A percentile compares a stretch with the other conserved stretches of the same genome.
These are phyloP conservation scores for Tympanuchus pallidicinctus DNA, from an alignment of 2,113 vertebrate genomes.

Conservation along the genomic window DNA sequence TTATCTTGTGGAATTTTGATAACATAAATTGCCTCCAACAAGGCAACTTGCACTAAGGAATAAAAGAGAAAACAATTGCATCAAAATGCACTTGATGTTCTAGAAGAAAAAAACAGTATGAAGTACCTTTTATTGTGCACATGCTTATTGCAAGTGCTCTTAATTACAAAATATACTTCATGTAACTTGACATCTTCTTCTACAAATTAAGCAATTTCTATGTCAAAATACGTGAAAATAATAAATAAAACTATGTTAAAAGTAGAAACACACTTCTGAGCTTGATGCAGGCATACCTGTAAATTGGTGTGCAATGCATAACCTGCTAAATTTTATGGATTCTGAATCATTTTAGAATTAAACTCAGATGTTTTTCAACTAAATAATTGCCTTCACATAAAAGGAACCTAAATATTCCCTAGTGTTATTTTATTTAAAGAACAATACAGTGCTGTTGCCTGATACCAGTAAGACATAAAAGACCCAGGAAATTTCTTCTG, in stretches of 20 bases:
- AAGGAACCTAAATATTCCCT: background rate
- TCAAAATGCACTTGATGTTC: background rate
- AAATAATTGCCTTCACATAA: accelerated
- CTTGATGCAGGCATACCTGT: background rate
- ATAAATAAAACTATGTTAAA: background rate
- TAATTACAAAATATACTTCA: background rate
- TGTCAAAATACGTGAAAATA: background rate
- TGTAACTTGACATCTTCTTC: background rate
- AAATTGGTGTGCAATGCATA: too few species aligned
- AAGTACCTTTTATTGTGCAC: background rate
- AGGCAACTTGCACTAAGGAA: background rate
- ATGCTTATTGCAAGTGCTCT: background rate
- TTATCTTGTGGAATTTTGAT: background rate
- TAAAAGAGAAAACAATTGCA: background rate
- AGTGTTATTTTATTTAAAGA: accelerated
- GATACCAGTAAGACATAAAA: background rate
- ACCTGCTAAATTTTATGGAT: background rate
- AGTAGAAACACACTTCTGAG: background rate
- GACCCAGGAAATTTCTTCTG: background rate
- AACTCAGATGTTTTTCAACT: accelerated
- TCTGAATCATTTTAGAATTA: background rate
- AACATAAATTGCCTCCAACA: background rate
- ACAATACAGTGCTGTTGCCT: background rate
- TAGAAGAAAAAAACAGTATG: background rate
- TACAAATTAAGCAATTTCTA: accelerated